Percentiles rank a stretch among this genome's conserved stretches.
These are phyloP conservation scores for Cryptosula pallasiana DNA, from an alignment of 2,888 invertebrate genomes.

Conservation along the genomic window DNA sequence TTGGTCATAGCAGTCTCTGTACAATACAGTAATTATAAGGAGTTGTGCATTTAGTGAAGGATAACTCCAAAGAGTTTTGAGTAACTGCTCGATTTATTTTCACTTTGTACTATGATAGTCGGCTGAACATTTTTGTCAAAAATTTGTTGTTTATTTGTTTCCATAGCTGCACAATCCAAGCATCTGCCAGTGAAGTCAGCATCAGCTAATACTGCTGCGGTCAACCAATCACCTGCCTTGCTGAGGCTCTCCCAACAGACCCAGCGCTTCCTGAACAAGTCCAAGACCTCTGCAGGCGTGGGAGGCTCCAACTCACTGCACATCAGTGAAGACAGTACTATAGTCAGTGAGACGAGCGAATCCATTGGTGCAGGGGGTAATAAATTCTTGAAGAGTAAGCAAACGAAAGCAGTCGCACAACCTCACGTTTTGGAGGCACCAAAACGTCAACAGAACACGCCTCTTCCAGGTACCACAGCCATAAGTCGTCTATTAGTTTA, in stretches of 20 bases:
- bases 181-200: neutral
- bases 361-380: constrained; percentile 2
- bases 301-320: neutral
- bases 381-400: constrained; percentile 10
- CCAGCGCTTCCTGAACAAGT: neutral
- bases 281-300: neutral
- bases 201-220: neutral
- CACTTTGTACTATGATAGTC: no score
- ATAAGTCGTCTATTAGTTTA: no score
- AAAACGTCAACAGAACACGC: neutral
- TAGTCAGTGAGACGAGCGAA: neutral
- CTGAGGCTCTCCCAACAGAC: neutral
- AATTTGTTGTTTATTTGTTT: no score
- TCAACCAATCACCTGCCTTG: neutral
- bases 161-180: neutral
- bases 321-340: constrained; percentile 6
- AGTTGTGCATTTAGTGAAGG: no score
- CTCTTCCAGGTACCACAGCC: constrained; percentile 16
- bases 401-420: neutral
- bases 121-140: no score
- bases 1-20: no score
- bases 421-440: neutral
- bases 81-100: no score
- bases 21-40: no score
- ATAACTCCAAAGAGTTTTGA: no score